Percentiles rank a stretch among this genome's conserved stretches.
Conservation (phyloP, 2,888 invertebrate species). For the Diadegma fenestrale region DNA sequence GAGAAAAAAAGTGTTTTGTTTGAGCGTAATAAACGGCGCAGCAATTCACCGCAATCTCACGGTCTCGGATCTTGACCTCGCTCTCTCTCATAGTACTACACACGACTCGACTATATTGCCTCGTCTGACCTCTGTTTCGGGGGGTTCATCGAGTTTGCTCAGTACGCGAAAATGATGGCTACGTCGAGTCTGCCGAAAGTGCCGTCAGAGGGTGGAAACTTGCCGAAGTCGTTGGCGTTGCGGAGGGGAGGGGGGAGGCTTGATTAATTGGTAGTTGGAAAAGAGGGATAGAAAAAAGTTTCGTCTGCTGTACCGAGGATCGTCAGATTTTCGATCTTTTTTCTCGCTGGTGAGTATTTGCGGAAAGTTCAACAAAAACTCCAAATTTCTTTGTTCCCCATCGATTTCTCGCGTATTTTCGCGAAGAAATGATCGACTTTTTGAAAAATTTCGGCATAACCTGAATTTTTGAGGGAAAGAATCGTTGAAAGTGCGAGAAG, state of each 20-base stretch:
- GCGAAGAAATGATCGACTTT: neutral
- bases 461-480: neutral
- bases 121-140: conserved; percentile 44
- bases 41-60: conserved; percentile 56
- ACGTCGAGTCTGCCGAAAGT: conserved; percentile 35
- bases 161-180: conserved; percentile 49
- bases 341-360: conserved; percentile 58
- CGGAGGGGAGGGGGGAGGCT: neutral
- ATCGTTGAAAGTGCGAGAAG: too few species aligned
- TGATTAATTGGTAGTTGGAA: conserved; percentile 28
- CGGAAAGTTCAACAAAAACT: conserved; percentile 13
- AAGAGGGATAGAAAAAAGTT: neutral
- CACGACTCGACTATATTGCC: conserved; percentile 38
- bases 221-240: neutral
- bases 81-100: conserved; percentile 57
- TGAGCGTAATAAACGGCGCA: conserved; percentile 43
- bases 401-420: neutral
- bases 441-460: neutral
- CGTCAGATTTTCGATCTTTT: conserved; percentile 15
- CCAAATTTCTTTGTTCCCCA: neutral
- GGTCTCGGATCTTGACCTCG: conserved; percentile 68
- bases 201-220: conserved; percentile 60
- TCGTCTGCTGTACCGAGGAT: neutral
- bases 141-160: conserved; percentile 61
- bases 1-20: conserved; percentile 25